These are phyloP conservation scores for Nestor notabilis DNA, from an alignment of 2,113 vertebrate species.

Conservation along the genomic window DNA sequence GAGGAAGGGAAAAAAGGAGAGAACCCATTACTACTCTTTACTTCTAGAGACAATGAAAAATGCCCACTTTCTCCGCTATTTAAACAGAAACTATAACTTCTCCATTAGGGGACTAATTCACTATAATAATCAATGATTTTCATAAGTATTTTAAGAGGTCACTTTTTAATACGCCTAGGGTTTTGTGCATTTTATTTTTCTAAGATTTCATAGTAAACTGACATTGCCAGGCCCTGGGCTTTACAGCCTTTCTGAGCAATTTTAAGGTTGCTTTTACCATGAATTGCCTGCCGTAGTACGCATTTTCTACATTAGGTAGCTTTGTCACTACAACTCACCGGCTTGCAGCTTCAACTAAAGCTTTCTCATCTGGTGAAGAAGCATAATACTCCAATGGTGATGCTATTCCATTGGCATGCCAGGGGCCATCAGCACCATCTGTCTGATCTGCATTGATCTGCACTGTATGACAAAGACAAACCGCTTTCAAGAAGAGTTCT, in stretches of 20 bases:
- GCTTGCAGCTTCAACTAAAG: constrained; percentile 93
- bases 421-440: constrained; percentile 82
- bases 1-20: rapidly evolving
- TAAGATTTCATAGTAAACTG: not conserved
- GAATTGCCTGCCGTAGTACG: rapidly evolving
- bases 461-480: constrained; percentile 95
- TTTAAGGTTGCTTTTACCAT: not conserved
- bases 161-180: not conserved
- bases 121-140: not conserved
- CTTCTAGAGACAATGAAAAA: not conserved
- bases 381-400: constrained; percentile 92
- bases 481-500: constrained; percentile 92
- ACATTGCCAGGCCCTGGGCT: not conserved
- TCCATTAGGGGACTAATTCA: not conserved
- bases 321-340: constrained; percentile 74
- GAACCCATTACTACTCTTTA: too few relatives aligned
- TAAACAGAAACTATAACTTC: not conserved
- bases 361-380: constrained; percentile 96
- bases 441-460: constrained; percentile 91
- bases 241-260: not conserved
- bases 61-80: not conserved
- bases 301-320: not conserved
- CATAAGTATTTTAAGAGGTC: not conserved
- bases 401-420: constrained; percentile 79
- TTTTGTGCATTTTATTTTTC: not conserved